Conservation (phyloP, 2,113 vertebrate species). For the Myotis yumanensis region DNA sequence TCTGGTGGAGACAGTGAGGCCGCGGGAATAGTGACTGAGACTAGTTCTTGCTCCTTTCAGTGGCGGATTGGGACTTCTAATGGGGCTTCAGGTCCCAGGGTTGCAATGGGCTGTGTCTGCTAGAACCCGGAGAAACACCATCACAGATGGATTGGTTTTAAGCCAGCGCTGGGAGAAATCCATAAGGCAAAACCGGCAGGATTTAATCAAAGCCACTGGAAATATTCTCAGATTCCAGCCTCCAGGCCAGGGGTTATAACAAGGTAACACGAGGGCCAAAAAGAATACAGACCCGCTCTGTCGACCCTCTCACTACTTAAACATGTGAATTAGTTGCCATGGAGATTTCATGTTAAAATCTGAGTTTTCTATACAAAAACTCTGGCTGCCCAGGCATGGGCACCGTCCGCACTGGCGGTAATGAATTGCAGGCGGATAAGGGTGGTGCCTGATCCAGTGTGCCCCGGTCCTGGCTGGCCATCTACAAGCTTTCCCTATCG, state of each 20-base stretch:
- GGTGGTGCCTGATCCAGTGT: background rate
- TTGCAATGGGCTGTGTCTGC: background rate
- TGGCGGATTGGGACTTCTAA: background rate
- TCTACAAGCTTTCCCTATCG: too few relatives aligned
- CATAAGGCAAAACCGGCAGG: background rate
- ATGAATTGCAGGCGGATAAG: fast-evolving
- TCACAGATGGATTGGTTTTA: background rate
- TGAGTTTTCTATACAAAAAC: background rate
- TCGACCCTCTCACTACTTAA: background rate
- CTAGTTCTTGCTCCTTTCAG: background rate
- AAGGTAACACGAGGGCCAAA: background rate
- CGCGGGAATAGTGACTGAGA: background rate
- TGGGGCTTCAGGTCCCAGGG: background rate
- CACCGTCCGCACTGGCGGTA: background rate
- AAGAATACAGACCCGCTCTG: background rate
- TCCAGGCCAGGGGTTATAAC: background rate
- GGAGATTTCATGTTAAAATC: conserved; percentile 27
- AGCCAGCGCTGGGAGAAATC: background rate
- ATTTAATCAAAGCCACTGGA: background rate
- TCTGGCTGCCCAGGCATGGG: background rate
- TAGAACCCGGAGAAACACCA: background rate
- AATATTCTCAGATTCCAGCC: background rate
- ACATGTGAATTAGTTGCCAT: conserved; percentile 43
- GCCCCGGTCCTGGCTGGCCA: fast-evolving
- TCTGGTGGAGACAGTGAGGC: background rate